phyloP scores from a whole-genome alignment of 2,113 vertebrate species.

The Cichladusa arquata region DNA sequence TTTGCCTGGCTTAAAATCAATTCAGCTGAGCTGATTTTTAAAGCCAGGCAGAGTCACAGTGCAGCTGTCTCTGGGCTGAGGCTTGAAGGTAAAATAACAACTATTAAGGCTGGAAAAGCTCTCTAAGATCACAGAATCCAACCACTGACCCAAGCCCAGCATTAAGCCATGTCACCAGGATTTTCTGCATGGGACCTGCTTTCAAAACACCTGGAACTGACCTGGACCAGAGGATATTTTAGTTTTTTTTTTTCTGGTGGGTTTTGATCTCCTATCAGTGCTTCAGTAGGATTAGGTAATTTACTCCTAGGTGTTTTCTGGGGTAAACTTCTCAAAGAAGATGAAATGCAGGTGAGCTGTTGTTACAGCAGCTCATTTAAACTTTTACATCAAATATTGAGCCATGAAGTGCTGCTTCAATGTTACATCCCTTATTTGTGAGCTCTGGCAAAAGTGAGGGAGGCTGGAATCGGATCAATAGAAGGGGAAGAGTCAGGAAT shows the following conservation, averaged over 20 bases:
- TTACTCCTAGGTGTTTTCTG: not conserved
- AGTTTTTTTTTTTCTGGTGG: not conserved
- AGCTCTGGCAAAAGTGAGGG: not conserved
- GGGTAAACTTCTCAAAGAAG: not conserved
- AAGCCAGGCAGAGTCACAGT: not conserved
- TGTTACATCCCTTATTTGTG: not conserved
- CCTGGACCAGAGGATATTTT: not conserved
- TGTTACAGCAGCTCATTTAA: not conserved
- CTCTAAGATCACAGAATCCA: not conserved
- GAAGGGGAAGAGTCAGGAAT: not conserved
- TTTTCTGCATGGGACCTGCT: not conserved
- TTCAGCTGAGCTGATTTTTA: not conserved
- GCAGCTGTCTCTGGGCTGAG: not conserved
- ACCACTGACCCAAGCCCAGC: not conserved
- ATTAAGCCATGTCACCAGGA: not conserved
- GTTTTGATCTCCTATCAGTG: not conserved
- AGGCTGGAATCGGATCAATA: not conserved
- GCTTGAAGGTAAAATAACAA: not conserved
- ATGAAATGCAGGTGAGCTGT: not conserved
- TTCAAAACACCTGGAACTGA: not conserved
- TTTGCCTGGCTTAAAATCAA: not conserved
- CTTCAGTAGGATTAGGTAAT: not conserved
- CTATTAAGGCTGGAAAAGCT: not conserved
- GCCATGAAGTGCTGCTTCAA: accelerated
- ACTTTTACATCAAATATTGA: not conserved